phyloP scores from a whole-genome alignment of 2,797 vertebrate species.

The Myotis vivesi region DNA sequence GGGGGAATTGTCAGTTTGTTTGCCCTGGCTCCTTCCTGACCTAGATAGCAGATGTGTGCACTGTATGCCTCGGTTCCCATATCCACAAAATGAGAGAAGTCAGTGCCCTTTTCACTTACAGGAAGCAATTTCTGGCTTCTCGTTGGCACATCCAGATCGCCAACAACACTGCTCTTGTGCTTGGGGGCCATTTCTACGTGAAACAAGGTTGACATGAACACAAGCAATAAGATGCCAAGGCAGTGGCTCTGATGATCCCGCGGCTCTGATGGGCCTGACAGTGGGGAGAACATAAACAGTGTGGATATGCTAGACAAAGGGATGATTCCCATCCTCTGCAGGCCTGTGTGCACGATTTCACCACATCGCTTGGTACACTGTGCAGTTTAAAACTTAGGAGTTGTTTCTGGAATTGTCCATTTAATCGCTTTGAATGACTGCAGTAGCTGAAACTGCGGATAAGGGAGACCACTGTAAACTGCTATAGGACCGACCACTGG shows the following conservation, averaged over 20 bases:
- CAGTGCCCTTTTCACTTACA: not conserved
- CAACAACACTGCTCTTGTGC: too few species aligned
- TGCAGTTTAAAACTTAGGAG: not conserved
- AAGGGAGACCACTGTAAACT: too few species aligned
- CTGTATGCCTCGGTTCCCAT: not conserved
- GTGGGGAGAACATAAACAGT: accelerated
- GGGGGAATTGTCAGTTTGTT: not conserved
- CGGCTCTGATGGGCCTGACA: not conserved
- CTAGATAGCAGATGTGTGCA: not conserved
- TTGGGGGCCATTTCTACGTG: too few species aligned
- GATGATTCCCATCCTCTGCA: not conserved
- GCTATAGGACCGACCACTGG: accelerated
- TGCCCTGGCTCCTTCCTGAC: not conserved
- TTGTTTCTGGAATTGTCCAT: not conserved
- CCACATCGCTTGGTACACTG: not conserved
- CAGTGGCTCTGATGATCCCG: not conserved
- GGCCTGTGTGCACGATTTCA: not conserved
- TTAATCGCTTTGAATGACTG: not conserved
- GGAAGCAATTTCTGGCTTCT: not conserved
- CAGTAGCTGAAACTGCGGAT: not conserved
- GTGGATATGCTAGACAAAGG: not conserved
- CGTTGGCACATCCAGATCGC: not conserved
- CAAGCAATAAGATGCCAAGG: not conserved
- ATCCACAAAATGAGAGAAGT: not conserved
- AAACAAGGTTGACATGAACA: not conserved